Evolutionary conservation across 2,113 vertebrate species (phyloP), one percentile per base, ranked within the genome.

Genomic region (Microtus oregoni): DNA sequence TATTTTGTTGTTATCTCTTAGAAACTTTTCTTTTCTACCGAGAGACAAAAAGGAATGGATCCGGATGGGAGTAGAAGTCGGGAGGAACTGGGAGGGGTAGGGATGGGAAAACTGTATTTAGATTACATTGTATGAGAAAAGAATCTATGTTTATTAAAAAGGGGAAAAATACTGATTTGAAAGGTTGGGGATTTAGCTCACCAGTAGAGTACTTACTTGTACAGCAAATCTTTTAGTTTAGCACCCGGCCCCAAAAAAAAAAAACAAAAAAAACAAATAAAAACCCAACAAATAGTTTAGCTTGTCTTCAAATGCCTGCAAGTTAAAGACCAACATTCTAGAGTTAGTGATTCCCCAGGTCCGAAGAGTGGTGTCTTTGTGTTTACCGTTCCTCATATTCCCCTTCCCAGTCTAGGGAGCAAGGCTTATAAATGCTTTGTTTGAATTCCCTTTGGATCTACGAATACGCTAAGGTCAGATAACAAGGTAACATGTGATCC

Each of bases 401-500:
- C 19, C 32, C 4, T 65, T 28, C 9, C 67, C 24, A 28, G 38
- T 85, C 13, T 35, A 55, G n/a, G 44, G 50, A 63, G 58, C 8
- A 75, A 6, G 28, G 7, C 14, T 52, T 52, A 61, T 12, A 82
- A 87, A 90, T 68, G 26, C 67, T 73, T 94, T 89, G 15, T 83
- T 90, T 92, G 38, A 73, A 90, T 86, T 95, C 81, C 24, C 8
- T 94, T 77, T 94, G 9, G 70, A 70, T 78, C 73, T 8, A 75
- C 93, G 91, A 91, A 58, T 90, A 9, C 91, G 19, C 58, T 63
- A 83, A 61, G 15, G 55, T 26, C 38, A 61, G n/a, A 28, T 61
- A 82, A 28, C 55, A 96, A 91, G 75, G 44, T 95, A 61, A 96
- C 14, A 70, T 94, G 1, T 41, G 7, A 14, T 90, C 94, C n/a